Evolutionary conservation across 1,140 invertebrate species (phyloP), one percentile per base, ranked within the genome.

Genomic region (Andrena cerasifolii): DNA sequence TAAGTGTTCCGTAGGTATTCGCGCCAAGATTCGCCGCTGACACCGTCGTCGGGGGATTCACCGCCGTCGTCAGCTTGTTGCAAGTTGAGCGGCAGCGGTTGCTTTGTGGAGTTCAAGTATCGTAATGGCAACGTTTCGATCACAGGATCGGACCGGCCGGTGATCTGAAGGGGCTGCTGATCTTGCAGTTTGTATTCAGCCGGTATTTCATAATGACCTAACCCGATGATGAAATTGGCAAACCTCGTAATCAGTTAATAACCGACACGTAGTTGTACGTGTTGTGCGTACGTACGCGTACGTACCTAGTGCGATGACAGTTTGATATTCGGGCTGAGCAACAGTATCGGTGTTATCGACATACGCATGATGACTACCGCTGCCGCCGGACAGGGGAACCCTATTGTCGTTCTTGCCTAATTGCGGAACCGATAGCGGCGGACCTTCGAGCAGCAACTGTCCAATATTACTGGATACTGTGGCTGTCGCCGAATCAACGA

Each of bases 401-500:
- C 58, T 73, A 24, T 88, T 88, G 49, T 90, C 86, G 33, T 88
- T 89, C 59, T 89, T 79, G 18, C 86, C 36, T 65, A 87, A 71
- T 33, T 91, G 87, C 0, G 91, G 86, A 43, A 91, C 80, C 12
- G 91, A 87, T 83, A 89, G 89, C 10, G 96, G 89, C 10, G 96
- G 96, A 0, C 96, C 96, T 87, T 96, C 96, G 0, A 97, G 86
- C 10, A 97, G 90, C 28, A 96, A 90, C 0, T 94, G 94, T 26
- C 94, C 94, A 18, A 93, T 87, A 70, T 94, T 94, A 7, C 93
- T 94, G 0, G 95, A 95, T 90, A 97, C 96, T 10, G 95, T 96
- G 14, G 95, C 94, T 12, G 94, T 95, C 72, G 96, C 96, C 84
- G 97, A 96, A 92, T 99, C 98, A 0, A 98, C 98, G 28, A 98